A percentile compares a stretch with the other conserved stretches of the same genome.
Evolutionary conservation across 92 coral and sea anemone species (phyloP).

Genomic region (Palythoa grandis): DNA sequence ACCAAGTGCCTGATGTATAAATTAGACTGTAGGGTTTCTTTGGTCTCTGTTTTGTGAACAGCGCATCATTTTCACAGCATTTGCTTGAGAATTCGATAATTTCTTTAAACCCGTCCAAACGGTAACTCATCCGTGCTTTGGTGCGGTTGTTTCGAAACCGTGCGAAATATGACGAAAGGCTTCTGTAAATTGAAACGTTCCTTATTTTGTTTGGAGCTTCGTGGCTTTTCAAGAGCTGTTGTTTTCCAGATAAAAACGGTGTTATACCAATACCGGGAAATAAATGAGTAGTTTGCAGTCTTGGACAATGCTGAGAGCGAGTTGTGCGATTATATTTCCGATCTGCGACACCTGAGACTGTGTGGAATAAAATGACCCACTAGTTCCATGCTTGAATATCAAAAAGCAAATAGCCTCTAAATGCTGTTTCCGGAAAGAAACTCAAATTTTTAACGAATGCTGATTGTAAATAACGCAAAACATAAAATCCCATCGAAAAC

Average conservation of each 20-base stretch:
- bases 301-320: neutral
- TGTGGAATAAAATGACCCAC: neutral
- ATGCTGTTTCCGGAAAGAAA: conserved; percentile 29
- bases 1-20: neutral
- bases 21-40: neutral
- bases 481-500: too few species aligned
- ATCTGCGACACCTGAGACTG: neutral
- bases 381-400: neutral
- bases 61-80: neutral
- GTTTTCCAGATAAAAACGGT: neutral
- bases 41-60: neutral
- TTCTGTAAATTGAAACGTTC: neutral
- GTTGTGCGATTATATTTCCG: neutral
- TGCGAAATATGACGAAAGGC: neutral
- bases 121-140: neutral
- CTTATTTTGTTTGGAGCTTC: neutral
- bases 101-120: neutral
- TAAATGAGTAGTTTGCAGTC: neutral
- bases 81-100: neutral
- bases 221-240: neutral
- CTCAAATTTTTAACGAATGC: conserved; percentile 2
- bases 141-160: neutral
- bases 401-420: neutral
- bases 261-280: neutral
- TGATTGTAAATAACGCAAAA: neutral